These are phyloP conservation scores for Agrotis puta DNA, from an alignment of 2,888 invertebrate species.

Conservation along the genomic window DNA sequence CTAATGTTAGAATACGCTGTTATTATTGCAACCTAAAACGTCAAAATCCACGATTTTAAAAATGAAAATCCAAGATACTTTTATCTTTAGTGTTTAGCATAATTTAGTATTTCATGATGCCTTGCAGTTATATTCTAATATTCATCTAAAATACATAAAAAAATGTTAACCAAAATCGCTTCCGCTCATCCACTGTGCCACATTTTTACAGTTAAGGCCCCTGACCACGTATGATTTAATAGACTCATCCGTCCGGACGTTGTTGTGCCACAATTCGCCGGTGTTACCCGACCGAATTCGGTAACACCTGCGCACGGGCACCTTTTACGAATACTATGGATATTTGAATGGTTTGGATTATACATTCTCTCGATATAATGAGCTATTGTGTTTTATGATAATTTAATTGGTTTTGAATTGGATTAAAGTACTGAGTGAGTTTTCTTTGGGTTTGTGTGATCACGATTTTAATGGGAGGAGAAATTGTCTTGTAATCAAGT, in stretches of 20 bases:
- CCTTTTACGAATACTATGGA: neutral
- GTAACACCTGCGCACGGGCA: conserved; percentile 47
- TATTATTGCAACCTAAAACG: too few relatives aligned
- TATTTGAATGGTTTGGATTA: conserved; percentile 32
- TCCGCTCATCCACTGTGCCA: conserved; percentile 57
- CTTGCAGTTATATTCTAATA: neutral
- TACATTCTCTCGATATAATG: conserved; percentile 36
- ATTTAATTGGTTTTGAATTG: conserved; percentile 42
- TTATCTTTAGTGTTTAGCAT: too few relatives aligned
- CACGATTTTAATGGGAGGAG: neutral
- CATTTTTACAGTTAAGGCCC: conserved; percentile 83
- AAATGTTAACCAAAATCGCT: conserved; percentile 59
- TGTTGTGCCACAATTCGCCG: conserved; percentile 71
- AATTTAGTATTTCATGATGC: too few relatives aligned
- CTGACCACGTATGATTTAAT: conserved; percentile 84
- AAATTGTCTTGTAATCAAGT: neutral
- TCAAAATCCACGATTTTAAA: too few relatives aligned
- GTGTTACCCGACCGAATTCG: conserved; percentile 57
- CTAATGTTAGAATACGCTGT: too few relatives aligned
- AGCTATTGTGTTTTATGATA: conserved; percentile 48
- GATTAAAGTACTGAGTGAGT: conserved; percentile 37
- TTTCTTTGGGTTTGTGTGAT: conserved; percentile 4
- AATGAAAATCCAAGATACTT: too few relatives aligned
- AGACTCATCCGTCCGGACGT: conserved; percentile 82
- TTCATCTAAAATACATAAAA: neutral